Conservation (phyloP, 1,140 invertebrate genomes). For the Doryteuthis pealeii region DNA sequence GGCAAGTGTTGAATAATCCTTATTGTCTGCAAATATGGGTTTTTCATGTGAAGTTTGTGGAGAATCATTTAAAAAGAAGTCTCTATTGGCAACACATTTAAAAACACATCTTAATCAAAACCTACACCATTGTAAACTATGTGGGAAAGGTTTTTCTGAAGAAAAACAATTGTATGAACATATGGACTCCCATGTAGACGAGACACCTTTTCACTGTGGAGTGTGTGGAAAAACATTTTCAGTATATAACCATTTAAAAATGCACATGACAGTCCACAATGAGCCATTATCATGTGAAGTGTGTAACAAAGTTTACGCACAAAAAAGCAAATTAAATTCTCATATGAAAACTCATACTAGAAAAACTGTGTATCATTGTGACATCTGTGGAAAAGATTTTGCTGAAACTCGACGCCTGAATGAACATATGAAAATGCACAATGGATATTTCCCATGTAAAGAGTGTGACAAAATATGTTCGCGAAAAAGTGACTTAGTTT, state of each 20-base stretch:
- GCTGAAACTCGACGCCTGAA: not conserved
- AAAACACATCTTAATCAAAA: not conserved
- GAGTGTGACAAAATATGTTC: slow-evolving; percentile 39
- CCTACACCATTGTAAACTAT: not conserved
- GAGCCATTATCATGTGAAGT: too few species aligned
- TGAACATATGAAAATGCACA: not conserved
- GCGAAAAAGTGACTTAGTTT: not conserved
- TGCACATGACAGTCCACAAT: too few species aligned
- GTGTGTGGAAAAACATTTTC: too few species aligned
- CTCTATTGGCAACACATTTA: not conserved
- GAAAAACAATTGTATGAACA: not conserved
- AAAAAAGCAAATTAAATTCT: too few species aligned
- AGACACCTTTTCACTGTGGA: not conserved
- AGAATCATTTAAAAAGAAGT: not conserved
- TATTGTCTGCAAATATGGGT: too few species aligned
- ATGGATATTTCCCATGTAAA: slow-evolving; percentile 43
- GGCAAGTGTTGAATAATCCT: too few species aligned
- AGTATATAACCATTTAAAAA: too few species aligned
- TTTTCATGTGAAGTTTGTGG: not conserved
- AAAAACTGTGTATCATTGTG: too few species aligned
- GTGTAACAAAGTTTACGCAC: too few species aligned
- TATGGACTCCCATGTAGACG: not conserved
- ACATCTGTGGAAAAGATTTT: not conserved
- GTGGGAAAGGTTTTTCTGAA: not conserved
- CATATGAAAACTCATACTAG: too few species aligned